Base-by-base conservation (phyloP, 2,113 vertebrate genomes). In the Lota lota region DNA sequence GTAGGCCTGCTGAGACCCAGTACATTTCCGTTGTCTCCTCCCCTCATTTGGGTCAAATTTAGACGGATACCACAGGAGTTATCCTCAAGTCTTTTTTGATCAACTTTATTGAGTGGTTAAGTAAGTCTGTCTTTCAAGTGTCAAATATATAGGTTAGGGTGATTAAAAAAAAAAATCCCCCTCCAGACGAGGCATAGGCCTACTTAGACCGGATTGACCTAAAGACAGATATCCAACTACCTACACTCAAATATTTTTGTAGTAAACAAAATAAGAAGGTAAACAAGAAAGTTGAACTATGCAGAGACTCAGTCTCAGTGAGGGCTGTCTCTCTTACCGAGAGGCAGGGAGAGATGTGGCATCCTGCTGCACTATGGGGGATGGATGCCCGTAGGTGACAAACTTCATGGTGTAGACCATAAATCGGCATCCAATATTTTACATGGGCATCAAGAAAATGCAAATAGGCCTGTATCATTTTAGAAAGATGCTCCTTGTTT, bases 61-160 rank as follows among this genome's bases (percentile, higher is more conserved):
- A 87, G 89, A 90, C 80, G 67, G 78, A 90, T 87, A 71, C 80
- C 78, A 75, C 68, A 73, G 22, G 63, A 68, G 66, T 87, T 81
- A 86, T 85, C 82, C 61, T 56, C 84, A 83, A 69, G 74, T 84
- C 80, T 76, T 79, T 69, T 76, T 76, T 82, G 75, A 82, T 69
- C 18, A 71, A 22, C 64, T 72, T 10, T 84, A 84, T 81, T 73
- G 77, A 81, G 77, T 79, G 58, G 61, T 69, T 67, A 66, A 63
- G 56, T 72, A 69, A 67, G 73, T 60, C 61, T 22, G 40, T 61
- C 24, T 68, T 79, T 77, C 64, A 74, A 64, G 19, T 1, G 61
- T 61, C 18, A 67, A 59, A 75, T 67, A 72, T 81, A 72, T 22
- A 36, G 24, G 59, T 66, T 28, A 64, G 60, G 60, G 63, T 61